Conservation (phyloP, 2,113 vertebrate genomes). For the Poecilia latipinna region DNA sequence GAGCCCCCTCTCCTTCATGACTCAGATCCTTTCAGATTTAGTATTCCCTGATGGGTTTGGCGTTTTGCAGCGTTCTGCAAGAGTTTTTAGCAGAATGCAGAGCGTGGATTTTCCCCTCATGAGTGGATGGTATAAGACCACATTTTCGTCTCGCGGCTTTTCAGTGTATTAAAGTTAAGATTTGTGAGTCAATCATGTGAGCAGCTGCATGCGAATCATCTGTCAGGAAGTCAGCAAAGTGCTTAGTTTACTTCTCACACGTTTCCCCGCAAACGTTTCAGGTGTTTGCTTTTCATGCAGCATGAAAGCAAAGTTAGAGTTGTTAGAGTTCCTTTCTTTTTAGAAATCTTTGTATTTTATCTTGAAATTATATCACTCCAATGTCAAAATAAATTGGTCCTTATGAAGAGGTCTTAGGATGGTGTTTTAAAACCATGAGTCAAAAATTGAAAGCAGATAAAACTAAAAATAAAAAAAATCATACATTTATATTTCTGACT, state of each 20-base stretch:
- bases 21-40: constrained; percentile 56
- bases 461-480: too few relatives aligned
- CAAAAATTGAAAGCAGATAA: too few relatives aligned
- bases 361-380: not conserved
- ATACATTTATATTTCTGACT: not conserved
- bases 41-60: constrained; percentile 36
- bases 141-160: constrained; percentile 22
- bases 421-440: too few relatives aligned
- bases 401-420: too few relatives aligned
- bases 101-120: constrained; percentile 2
- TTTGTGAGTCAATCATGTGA: constrained; percentile 7
- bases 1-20: constrained; percentile 36
- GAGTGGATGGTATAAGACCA: not conserved
- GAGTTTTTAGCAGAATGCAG: constrained; percentile 45
- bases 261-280: not conserved
- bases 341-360: not conserved
- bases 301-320: not conserved
- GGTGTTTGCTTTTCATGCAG: not conserved
- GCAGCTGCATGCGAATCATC: constrained; percentile 8
- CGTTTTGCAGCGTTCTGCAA: constrained; percentile 70
- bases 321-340: not conserved
- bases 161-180: constrained; percentile 40
- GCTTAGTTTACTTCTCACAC: not conserved
- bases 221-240: constrained; percentile 9
- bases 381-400: too few relatives aligned